Evolutionary conservation across 2,888 invertebrate species (phyloP).

Genomic region (Agrotis segetum): DNA sequence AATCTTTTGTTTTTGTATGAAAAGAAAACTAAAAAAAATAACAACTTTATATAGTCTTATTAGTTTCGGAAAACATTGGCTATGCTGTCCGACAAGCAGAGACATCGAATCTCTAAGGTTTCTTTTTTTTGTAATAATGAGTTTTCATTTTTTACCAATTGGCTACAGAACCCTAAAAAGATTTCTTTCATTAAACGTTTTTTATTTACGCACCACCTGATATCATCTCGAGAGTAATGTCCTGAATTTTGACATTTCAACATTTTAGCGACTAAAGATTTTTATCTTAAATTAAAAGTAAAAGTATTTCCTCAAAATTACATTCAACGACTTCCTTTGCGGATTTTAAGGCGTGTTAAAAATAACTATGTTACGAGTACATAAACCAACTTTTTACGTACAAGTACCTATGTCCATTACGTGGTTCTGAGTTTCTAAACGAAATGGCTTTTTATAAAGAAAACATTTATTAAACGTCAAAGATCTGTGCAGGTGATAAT

Average conservation of each 20-base stretch:
- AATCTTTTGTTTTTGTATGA: no score
- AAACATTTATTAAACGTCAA: background rate
- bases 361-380: constrained; percentile 20
- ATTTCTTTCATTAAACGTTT: background rate
- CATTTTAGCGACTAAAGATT: background rate
- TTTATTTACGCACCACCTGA: background rate
- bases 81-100: no score
- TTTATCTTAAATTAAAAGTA: constrained; percentile 24
- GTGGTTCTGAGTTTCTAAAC: background rate
- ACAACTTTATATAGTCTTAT: no score
- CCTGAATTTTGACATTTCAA: background rate
- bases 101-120: no score
- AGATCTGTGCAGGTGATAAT: background rate
- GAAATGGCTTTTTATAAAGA: background rate
- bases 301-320: constrained; percentile 41
- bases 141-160: no score
- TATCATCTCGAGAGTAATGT: background rate
- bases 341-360: constrained; percentile 10
- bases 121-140: no score
- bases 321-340: constrained; percentile 25
- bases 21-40: no score
- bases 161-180: background rate
- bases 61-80: no score
- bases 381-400: constrained; percentile 22
- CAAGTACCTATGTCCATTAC: constrained; percentile 7